Conservation (phyloP, 2,797 vertebrate genomes). For the Triplophysa bombifrons region DNA sequence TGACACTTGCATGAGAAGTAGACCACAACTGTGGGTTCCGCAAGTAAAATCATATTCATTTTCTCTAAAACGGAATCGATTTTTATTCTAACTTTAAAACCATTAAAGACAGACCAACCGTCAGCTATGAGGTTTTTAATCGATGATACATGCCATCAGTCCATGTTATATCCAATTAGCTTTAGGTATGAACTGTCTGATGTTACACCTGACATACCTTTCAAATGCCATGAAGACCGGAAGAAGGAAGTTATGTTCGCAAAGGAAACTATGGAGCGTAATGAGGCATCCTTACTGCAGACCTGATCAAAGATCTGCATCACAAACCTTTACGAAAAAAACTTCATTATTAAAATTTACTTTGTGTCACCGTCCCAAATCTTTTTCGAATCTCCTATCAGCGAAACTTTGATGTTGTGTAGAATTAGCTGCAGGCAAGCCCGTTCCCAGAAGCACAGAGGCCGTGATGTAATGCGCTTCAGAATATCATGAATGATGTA, state of each 20-base stretch:
- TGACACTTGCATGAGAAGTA: not conserved
- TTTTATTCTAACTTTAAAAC: not conserved
- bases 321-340: not conserved
- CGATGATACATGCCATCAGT: not conserved
- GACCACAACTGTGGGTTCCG: not conserved
- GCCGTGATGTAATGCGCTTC: constrained; percentile 28
- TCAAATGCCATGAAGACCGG: no score
- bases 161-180: not conserved
- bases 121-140: not conserved
- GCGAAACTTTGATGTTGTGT: constrained; percentile 22
- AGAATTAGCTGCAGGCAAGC: constrained; percentile 15
- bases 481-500: constrained; percentile 43
- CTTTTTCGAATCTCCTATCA: constrained; percentile 2
- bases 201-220: no score
- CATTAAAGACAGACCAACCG: not conserved
- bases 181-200: constrained; percentile 12
- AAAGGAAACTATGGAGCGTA: not conserved
- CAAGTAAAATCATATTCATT: not conserved
- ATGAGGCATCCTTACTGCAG: not conserved
- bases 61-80: not conserved
- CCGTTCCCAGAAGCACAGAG: constrained; percentile 16
- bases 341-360: not conserved
- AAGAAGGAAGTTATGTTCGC: no score
- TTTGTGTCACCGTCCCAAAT: constrained; percentile 1
- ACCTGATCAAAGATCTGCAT: not conserved